Evolutionary conservation across 2,797 vertebrate species (phyloP).

Genomic region (Poecilia wingei): DNA sequence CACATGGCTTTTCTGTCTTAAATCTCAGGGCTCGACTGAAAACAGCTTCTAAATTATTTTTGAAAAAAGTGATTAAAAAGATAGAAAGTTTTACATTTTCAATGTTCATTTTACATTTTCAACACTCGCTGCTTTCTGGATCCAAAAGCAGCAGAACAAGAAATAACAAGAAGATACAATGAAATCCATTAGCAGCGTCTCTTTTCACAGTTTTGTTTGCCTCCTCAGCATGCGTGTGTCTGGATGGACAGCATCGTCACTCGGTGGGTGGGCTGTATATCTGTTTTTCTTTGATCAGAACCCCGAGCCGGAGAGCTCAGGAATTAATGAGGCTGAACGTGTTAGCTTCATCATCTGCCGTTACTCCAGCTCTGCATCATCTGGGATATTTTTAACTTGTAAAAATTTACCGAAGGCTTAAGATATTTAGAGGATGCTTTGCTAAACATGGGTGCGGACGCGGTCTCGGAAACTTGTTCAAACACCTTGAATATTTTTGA

Average conservation of each 20-base stretch:
- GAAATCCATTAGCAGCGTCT: slow-evolving; percentile 15
- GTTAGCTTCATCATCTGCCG: neutral
- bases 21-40: neutral
- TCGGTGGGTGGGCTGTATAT: slow-evolving; percentile 35
- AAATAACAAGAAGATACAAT: neutral
- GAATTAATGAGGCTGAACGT: neutral
- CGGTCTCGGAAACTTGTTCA: neutral
- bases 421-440: neutral
- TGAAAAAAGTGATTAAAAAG: neutral
- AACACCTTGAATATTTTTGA: neutral
- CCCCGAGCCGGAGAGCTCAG: neutral
- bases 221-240: neutral
- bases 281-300: slow-evolving; percentile 16
- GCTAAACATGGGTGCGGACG: neutral
- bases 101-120: too few relatives aligned
- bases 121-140: slow-evolving; percentile 9
- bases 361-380: neutral
- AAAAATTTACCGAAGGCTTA: fast-evolving
- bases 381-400: neutral
- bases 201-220: slow-evolving; percentile 18
- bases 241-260: slow-evolving; percentile 8
- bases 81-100: neutral
- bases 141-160: slow-evolving; percentile 22
- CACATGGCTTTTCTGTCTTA: neutral
- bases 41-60: neutral